These are phyloP conservation scores for Rugalucina vietnamica DNA, from an alignment of 2,888 invertebrate genomes.

Conservation along the genomic window DNA sequence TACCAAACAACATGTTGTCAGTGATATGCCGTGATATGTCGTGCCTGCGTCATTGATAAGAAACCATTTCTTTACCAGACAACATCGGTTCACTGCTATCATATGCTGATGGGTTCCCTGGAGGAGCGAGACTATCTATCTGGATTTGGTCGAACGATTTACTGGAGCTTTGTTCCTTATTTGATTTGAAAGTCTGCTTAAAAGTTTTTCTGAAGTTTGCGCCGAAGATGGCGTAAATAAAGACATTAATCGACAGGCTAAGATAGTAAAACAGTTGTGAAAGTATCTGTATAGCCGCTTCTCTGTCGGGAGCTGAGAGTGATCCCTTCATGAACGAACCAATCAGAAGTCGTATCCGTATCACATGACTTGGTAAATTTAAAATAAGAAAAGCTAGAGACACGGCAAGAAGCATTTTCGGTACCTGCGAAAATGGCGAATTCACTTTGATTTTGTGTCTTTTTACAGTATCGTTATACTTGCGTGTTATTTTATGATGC, in stretches of 20 bases:
- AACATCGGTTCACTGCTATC: too few relatives aligned
- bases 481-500: constrained; percentile 2
- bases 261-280: constrained; percentile 71
- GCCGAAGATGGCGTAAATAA: constrained; percentile 69
- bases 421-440: constrained; percentile 62
- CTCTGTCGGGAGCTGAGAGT: constrained; percentile 24
- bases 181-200: constrained; percentile 61
- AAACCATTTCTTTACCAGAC: too few relatives aligned
- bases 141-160: too few relatives aligned
- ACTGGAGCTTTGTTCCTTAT: too few relatives aligned
- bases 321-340: constrained; percentile 45
- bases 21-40: too few relatives aligned
- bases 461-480: constrained; percentile 1
- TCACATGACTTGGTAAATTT: constrained; percentile 73
- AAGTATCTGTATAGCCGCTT: constrained; percentile 48
- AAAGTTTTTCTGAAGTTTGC: constrained; percentile 69
- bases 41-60: too few relatives aligned
- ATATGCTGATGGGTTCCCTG: too few relatives aligned
- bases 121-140: too few relatives aligned
- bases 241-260: constrained; percentile 71
- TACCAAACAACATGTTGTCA: too few relatives aligned
- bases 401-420: constrained; percentile 71
- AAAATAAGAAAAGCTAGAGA: constrained; percentile 72
- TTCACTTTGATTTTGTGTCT: not conserved
- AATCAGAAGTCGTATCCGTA: constrained; percentile 60